These are phyloP conservation scores for Thyatira batis DNA, from an alignment of 2,888 invertebrate genomes.

Conservation along the genomic window DNA sequence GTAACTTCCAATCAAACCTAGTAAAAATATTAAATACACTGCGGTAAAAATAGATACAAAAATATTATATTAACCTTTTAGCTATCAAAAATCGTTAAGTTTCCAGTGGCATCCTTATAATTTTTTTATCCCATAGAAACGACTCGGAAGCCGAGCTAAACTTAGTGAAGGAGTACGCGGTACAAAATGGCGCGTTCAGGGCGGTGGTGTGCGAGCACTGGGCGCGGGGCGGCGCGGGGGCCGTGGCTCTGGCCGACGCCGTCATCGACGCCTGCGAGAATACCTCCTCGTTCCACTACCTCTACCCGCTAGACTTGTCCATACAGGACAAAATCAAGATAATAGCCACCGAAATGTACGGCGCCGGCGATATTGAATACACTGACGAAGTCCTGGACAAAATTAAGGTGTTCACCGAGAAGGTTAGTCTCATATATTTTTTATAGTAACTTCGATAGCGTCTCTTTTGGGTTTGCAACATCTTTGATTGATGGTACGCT, in stretches of 20 bases:
- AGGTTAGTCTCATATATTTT: slow-evolving; percentile 75
- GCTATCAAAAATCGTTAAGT: no score
- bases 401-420: slow-evolving; percentile 87
- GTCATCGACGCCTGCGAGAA: slow-evolving; percentile 89
- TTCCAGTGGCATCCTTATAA: no score
- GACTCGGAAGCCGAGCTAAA: slow-evolving; percentile 93
- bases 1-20: no score
- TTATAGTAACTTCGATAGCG: neutral
- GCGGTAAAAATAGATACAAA: no score
- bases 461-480: no score
- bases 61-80: no score
- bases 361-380: slow-evolving; percentile 93
- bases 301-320: slow-evolving; percentile 87
- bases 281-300: slow-evolving; percentile 84
- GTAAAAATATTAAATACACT: no score
- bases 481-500: no score
- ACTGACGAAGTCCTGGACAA: slow-evolving; percentile 87
- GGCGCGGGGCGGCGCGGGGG: slow-evolving; percentile 95
- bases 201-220: slow-evolving; percentile 95
- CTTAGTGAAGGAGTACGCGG: slow-evolving; percentile 87
- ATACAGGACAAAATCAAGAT: slow-evolving; percentile 93
- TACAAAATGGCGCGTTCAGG: slow-evolving; percentile 91
- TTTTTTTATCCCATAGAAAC: slow-evolving; percentile 78
- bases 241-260: slow-evolving; percentile 91
- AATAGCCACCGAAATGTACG: slow-evolving; percentile 97